These are phyloP conservation scores for Melanargia galathea DNA, from an alignment of 2,888 invertebrate species.

Conservation along the genomic window DNA sequence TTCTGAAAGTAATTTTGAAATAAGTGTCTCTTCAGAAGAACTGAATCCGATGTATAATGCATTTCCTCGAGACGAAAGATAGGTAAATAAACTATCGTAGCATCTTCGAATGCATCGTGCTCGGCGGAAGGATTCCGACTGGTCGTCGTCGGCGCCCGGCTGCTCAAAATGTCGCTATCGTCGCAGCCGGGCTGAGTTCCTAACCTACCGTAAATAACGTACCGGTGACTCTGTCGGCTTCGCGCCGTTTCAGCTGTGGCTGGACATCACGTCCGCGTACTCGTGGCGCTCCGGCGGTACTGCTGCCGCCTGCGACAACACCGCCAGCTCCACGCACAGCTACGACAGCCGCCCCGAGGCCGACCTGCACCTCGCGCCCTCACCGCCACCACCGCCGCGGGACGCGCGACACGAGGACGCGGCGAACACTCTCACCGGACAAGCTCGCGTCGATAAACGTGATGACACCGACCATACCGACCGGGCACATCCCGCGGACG, in stretches of 20 bases:
- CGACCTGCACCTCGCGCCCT: constrained; percentile 70
- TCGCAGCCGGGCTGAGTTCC: no score
- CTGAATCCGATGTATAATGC: no score
- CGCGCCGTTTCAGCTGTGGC: constrained; percentile 64
- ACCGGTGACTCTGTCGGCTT: neutral
- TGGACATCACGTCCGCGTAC: constrained; percentile 72
- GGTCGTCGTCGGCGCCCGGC: no score
- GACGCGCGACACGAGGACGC: neutral
- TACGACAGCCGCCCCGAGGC: constrained; percentile 85
- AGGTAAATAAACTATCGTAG: no score
- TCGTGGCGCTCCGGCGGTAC: constrained; percentile 71
- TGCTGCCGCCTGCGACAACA: constrained; percentile 57
- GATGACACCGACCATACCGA: no score
- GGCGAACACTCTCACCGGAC: neutral
- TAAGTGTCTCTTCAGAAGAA: no score
- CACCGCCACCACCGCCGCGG: constrained; percentile 38
- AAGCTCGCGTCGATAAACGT: neutral
- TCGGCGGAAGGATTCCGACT: no score
- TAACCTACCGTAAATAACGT: neutral
- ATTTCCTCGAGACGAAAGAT: no score
- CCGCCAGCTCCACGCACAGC: constrained; percentile 78
- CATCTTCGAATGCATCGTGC: no score
- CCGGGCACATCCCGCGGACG: no score
- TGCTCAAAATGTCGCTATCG: no score
- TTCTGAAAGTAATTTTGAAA: no score